Evolutionary conservation across 2,797 vertebrate species (phyloP), one percentile per base, ranked within the genome.

Genomic region (Pogonophryne albipinna): DNA sequence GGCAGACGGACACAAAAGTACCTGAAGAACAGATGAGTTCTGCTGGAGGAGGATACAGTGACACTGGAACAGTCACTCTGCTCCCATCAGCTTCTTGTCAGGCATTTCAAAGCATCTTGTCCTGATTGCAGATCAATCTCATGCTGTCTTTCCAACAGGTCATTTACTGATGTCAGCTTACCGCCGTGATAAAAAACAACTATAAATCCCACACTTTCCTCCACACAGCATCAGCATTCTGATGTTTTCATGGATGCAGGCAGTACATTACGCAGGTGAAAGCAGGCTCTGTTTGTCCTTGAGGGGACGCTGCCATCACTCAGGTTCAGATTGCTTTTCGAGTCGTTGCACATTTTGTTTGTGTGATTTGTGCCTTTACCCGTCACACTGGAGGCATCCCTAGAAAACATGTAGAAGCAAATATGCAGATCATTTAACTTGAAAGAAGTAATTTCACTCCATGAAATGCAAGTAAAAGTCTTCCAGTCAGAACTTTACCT

Each of bases 241-340:
- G 51, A 68, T 77, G 56, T 31, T 68, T 75, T 77, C 65, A 69
- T 85, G 71, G 77, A 82, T 91, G 69, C 76, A 44, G 62, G 53
- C 56, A 75, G 71, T 38, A 34, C 62, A 82, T 69, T 44, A 68
- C 76, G 66, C n/a, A 62, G 34, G 41, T 73, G 53, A 76, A 83
- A 84, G 69, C 62, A 80, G 38, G 52, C 65, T 75, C 41, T 17
- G 11, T 68, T 72, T 69, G 56, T 74, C 57, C 60, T 84, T 77
- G 66, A 62, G 52, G 41, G 46, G 47, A 53, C 3, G n/a, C 41
- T 55, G 16, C 17, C 27, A 34, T 45, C 41, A 19, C 23, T 15
- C 46, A 46, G 57, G 6, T 57, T 55, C 15, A 62, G 20, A 63
- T 46, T 66, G 16, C 64, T 64, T 38, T 51, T 52, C 8, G 70